Evolutionary conservation across 2,113 vertebrate genomes (phyloP), one percentile per base, ranked within the genome.

Genomic region (Thunnus thynnus): DNA sequence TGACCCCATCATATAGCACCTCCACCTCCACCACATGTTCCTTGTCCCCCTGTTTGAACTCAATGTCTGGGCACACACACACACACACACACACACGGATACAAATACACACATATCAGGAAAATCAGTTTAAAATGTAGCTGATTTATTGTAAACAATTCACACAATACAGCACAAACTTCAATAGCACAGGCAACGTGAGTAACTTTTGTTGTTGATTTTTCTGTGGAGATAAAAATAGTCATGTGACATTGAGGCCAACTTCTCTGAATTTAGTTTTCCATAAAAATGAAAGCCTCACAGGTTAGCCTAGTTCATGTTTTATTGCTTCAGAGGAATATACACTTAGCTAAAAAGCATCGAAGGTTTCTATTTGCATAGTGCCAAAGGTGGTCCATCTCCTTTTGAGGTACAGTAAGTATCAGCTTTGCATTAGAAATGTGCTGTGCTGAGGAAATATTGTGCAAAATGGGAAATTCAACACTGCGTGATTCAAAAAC

Each of bases 41-140:
- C 12, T 88, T 97, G 62, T 99, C 97, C 51, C 97, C 97, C 69
- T 95, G 94, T 82, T 95, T 97, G 93, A 99, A 99, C 72, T 97
- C 96, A 47, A 99, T 92, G 88, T 99, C 98, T 99, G 80, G 16
- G 87, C 25, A 86, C 32, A 75, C 62, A 84, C 32, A 72, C 62
- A 84, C 32, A 72, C 3, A 69, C 50, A 82, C 17, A 69, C 50
- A 82, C 17, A 82, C 41, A 63, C 41, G 16, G 7, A 75, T 3
- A 46, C 2, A 44, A 14, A 84, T n/a, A 72, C 32, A 76, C 3
- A 27, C 22, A 63, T 27, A 76, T n/a, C 13, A 18, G 5, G 16
- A 17, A 72, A 79, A 69, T 17, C 56, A 46, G 12, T 22, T 22
- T 22, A 22, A 22, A 22, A 80, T 52, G 55, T 16, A 62, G 16